phyloP scores from a whole-genome alignment of 2,888 invertebrate genomes.

The Nephrotoma appendiculata region DNA sequence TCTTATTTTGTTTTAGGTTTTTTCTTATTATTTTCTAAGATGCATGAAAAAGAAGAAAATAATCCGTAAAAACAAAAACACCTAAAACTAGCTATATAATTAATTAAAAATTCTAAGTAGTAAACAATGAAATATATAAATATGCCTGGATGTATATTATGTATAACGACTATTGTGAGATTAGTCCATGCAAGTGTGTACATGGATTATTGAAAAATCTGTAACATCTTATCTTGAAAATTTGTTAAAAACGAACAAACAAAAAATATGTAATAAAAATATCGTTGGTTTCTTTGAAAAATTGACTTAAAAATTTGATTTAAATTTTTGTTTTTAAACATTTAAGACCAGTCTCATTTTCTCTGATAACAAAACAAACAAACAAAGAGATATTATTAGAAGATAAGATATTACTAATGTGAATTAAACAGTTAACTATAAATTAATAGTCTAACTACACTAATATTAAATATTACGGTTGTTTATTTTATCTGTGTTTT shows the following conservation, averaged over 20 bases:
- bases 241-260: background rate
- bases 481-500: background rate
- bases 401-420: background rate
- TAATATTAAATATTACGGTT: background rate
- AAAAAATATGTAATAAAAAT: background rate
- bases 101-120: background rate
- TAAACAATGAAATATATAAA: background rate
- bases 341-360: background rate
- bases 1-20: background rate
- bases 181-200: background rate
- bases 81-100: background rate
- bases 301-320: background rate
- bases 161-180: background rate
- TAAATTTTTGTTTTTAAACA: background rate
- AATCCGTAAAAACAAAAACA: background rate
- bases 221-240: background rate
- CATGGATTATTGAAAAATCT: background rate
- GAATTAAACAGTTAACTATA: background rate
- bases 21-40: background rate
- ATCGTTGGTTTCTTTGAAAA: background rate
- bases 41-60: background rate
- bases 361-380: background rate
- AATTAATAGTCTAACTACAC: background rate
- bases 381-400: background rate
- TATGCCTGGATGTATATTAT: background rate